Percentiles rank a stretch among this genome's conserved stretches.
Conservation (phyloP, 2,797 vertebrate species). For the Pseudopleuronectes americanus region DNA sequence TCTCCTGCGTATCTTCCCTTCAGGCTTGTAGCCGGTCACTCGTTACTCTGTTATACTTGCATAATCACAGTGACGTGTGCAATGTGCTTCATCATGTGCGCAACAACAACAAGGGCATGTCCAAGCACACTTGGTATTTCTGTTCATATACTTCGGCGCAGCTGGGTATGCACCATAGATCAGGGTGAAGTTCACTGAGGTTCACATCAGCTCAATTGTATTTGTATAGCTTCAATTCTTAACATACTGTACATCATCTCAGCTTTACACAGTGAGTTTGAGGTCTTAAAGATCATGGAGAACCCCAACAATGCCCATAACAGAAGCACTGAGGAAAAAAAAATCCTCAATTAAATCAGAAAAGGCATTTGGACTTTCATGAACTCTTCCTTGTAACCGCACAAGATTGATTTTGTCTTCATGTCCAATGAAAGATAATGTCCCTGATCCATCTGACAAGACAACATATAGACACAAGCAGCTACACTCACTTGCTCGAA, state of each 20-base stretch:
- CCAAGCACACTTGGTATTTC: constrained; percentile 9
- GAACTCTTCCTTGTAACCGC: no score
- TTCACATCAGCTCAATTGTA: background rate
- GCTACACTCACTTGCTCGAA: no score
- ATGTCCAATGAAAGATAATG: no score
- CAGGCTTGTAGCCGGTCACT: background rate
- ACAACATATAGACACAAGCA: no score
- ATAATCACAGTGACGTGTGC: constrained; percentile 7
- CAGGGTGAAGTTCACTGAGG: background rate
- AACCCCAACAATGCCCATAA: no score
- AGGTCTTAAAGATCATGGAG: no score
- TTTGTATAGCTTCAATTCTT: background rate
- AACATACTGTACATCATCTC: no score
- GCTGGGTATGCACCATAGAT: background rate
- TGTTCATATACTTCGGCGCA: background rate
- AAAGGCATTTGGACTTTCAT: background rate
- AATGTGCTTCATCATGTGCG: background rate
- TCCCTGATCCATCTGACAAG: no score
- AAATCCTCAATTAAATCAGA: no score
- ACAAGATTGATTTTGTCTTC: no score
- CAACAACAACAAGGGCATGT: constrained; percentile 14
- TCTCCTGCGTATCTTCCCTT: background rate
- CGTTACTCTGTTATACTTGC: background rate
- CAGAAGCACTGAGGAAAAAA: no score
- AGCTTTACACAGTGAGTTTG: no score